Percentiles rank a stretch among this genome's conserved stretches.
These are phyloP conservation scores for Odontothrips loti DNA, from an alignment of 2,888 invertebrate species.

Conservation along the genomic window DNA sequence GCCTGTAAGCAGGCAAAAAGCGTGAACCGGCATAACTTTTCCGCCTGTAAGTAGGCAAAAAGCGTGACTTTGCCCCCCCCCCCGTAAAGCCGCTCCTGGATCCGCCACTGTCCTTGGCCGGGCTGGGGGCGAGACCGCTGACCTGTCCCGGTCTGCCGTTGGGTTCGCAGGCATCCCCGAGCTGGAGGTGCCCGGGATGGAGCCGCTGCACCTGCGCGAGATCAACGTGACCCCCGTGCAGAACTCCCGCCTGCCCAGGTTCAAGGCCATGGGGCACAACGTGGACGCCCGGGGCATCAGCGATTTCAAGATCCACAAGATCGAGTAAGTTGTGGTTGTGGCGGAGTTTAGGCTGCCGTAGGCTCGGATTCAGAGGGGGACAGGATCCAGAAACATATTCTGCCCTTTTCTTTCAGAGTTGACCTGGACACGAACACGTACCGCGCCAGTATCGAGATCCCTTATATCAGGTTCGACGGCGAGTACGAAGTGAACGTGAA, in stretches of 20 bases:
- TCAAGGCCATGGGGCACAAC: slow-evolving; percentile 7
- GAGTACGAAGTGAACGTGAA: slow-evolving; percentile 56
- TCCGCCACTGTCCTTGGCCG: no score
- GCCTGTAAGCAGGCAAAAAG: no score
- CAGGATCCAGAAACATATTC: neutral
- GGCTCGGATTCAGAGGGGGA: neutral
- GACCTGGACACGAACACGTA: slow-evolving; percentile 51
- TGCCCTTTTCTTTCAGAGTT: slow-evolving; percentile 41
- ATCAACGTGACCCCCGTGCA: slow-evolving; percentile 51
- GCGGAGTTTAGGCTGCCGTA: neutral
- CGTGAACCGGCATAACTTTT: no score
- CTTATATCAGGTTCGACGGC: slow-evolving; percentile 54
- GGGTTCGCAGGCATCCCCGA: slow-evolving; percentile 52
- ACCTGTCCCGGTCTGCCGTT: neutral
- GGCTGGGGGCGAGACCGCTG: neutral
- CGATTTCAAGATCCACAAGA: slow-evolving; percentile 23
- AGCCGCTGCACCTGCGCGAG: slow-evolving; percentile 57
- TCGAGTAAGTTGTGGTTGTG: neutral
- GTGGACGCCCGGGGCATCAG: slow-evolving; percentile 9
- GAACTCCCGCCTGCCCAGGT: neutral
- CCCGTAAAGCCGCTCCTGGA: no score
- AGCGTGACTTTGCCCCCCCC: no score
- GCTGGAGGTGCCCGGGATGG: slow-evolving; percentile 62
- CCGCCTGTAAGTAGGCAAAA: no score
- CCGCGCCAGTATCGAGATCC: slow-evolving; percentile 51